Base-by-base conservation (phyloP, 2,113 vertebrate genomes). In the Scophthalmus maximus region DNA sequence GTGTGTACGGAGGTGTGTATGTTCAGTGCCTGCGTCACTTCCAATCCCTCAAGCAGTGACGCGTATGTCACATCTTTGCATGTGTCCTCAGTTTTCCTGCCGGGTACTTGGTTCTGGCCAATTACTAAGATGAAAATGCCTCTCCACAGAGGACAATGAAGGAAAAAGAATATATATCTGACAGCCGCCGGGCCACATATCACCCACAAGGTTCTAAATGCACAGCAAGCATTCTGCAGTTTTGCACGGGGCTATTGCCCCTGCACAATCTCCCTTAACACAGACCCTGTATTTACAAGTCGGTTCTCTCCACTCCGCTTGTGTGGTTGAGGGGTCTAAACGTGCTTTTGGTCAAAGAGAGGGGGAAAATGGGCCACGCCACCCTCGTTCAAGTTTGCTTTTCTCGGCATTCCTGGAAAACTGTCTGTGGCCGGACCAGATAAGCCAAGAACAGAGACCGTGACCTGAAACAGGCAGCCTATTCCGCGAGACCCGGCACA, bases 381-480 rank as follows among this genome's bases (percentile, higher is more conserved):
- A 64, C 55, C 65, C 73, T 84, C 40, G 66, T 70, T 26, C 22
- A 6, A 68, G 51, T 76, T 52, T 69, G 61, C 77, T 70, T 84
- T 81, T 53, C 81, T 71, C 68, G 2, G 58, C 79, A 81, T 91
- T 89, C 83, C 86, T 83, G 84, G 80, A 88, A 89, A 85, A 82
- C 51, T 34, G 77, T 87, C 82, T 82, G 86, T 88, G 88, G 88
- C 83, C 79, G 78, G 81, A 81, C 82, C 86, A 89, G 91, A 93
- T 91, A 91, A 90, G 90, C 82, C 82, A 73, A 76, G 85, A 90
- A 87, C 76, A 82, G 76, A 86, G 78, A 80, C 74, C 74, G 59
- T 89, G 85, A 91, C 83, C 87, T 63, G 63, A 81, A 83, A 78
- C 81, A 76, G 79, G 47, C 67, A 49, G 61, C 59, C 72, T 64